Conservation (phyloP, 2,797 vertebrate genomes). For the Lepus oiostolus region DNA sequence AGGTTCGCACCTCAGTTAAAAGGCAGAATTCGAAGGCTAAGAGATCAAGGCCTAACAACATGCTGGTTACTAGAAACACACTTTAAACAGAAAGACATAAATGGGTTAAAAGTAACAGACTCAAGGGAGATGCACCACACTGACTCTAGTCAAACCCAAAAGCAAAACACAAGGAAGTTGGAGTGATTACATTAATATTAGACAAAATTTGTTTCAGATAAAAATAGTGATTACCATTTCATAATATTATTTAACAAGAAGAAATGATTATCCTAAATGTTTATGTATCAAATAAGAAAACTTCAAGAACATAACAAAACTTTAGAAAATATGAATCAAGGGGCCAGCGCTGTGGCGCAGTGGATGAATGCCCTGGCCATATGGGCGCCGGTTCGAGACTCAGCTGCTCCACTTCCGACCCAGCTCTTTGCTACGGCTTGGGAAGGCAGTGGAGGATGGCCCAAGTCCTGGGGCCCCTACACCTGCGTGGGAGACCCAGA, state of each 20-base stretch:
- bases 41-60: not conserved
- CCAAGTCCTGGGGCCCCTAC: no score
- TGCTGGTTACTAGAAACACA: not conserved
- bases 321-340: no score
- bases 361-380: no score
- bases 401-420: no score
- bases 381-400: no score
- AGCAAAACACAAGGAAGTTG: no score
- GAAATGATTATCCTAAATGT: not conserved
- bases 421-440: no score
- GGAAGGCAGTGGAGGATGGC: no score
- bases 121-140: not conserved
- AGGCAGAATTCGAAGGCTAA: not conserved
- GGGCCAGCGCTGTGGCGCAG: no score
- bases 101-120: not conserved
- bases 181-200: no score
- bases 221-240: constrained; percentile 27
- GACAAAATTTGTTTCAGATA: not conserved
- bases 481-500: no score
- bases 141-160: not conserved
- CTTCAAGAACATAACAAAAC: not conserved
- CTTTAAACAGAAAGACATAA: not conserved
- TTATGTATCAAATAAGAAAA: not conserved
- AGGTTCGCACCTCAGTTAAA: not conserved
- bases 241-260: constrained; percentile 37